Evolutionary conservation across 2,888 invertebrate species (phyloP), one percentile per base, ranked within the genome.

Genomic region (Iselma pallidipennis): DNA sequence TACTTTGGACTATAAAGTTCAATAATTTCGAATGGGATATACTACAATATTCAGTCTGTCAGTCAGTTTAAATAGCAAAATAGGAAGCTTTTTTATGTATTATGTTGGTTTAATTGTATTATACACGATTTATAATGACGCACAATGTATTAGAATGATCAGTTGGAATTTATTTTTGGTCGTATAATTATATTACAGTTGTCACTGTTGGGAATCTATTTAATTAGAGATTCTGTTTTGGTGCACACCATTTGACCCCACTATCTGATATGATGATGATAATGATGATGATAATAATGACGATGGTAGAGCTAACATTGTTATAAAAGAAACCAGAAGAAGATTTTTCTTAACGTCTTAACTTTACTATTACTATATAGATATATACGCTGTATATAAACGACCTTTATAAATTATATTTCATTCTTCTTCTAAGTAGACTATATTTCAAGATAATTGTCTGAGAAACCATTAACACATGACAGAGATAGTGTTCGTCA

Each of bases 321-420:
- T 37, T 14, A 14, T 37, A 37, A 16, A 37, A 37, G 16, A n/a
- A 37, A 16, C 37, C 37, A 37, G 16, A 14, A 37, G 14, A 37
- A n/a, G n/a, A 1, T 33, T 37, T 37, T 14, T 37, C 16, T 4
- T 37, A 16, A 14, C 4, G 37, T 16, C 37, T 37, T 37, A 37
- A 16, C 37, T 37, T 16, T 7, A 37, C 37, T 37, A 12, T 31
- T 12, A 31, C 31, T 31, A 14, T 37, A 37, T 37, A 37, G 37
- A 37, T 37, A 37, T 37, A 37, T n/a, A n/a, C n/a, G n/a, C n/a
- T n/a, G 16, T 37, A 16, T 37, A 37, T 37, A 37, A 37, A 37
- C 37, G 37, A 16, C 42, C 42, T 42, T 42, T 42, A 42, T 42
- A 42, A 42, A 42, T 42, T 42, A 42, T 42, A 42, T 42, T 42